These are phyloP conservation scores for Operophtera brumata DNA, from an alignment of 2,888 invertebrate species.

Conservation along the genomic window DNA sequence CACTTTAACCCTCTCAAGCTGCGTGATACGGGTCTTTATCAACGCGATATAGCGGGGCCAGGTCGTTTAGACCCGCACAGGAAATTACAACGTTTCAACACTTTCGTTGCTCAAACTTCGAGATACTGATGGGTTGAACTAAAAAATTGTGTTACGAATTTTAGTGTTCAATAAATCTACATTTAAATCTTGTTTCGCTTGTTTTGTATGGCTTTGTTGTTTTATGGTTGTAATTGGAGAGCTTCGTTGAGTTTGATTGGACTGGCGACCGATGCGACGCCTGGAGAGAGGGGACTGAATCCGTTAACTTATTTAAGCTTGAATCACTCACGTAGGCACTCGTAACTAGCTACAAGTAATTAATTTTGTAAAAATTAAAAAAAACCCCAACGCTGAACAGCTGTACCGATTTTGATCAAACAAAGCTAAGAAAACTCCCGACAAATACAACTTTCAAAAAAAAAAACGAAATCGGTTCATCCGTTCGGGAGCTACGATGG, in stretches of 20 bases:
- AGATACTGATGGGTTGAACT: conserved; percentile 15
- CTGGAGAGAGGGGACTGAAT: too few relatives aligned
- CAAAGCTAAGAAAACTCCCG: too few relatives aligned
- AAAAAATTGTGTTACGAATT: conserved; percentile 42
- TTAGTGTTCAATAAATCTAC: conserved; percentile 5
- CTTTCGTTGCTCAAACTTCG: conserved; percentile 25
- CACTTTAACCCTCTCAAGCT: conserved; percentile 47
- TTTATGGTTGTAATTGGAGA: neutral
- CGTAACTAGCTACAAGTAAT: too few relatives aligned
- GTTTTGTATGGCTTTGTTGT: neutral
- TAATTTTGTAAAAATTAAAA: too few relatives aligned
- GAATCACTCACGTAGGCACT: too few relatives aligned
- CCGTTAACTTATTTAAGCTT: too few relatives aligned
- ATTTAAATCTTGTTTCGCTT: conserved; percentile 3
- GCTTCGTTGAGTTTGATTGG: neutral
- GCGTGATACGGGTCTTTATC: conserved; percentile 51
- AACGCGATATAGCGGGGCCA: conserved; percentile 47
- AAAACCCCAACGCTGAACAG: too few relatives aligned
- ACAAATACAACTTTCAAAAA: too few relatives aligned
- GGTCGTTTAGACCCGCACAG: conserved; percentile 51
- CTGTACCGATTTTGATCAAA: too few relatives aligned
- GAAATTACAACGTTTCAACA: conserved; percentile 55
- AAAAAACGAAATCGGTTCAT: too few relatives aligned
- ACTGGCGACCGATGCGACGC: too few relatives aligned
- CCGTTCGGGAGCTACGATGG: too few relatives aligned